A percentile compares a stretch with the other conserved stretches of the same genome.
Evolutionary conservation across 2,113 vertebrate genomes (phyloP).

Genomic region (Cryptoleucopteryx plumbea): DNA sequence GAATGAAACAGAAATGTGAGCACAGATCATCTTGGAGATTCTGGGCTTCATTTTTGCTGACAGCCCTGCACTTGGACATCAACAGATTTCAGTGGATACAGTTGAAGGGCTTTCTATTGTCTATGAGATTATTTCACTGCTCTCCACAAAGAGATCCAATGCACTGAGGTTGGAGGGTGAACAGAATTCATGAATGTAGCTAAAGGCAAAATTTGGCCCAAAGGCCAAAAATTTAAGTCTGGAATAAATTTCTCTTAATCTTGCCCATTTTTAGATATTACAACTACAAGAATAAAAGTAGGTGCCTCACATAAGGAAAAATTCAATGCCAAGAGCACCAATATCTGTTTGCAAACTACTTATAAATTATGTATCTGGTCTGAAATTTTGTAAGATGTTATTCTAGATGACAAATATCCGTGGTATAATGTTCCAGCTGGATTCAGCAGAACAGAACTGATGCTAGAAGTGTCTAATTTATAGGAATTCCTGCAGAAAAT

Average conservation of each 20-base stretch:
- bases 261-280: not conserved
- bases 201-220: not conserved
- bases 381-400: not conserved
- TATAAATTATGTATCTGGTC: not conserved
- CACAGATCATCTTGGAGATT: not conserved
- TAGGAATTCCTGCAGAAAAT: not conserved
- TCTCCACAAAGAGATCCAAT: not conserved
- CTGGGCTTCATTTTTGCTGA: not conserved
- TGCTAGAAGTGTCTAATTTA: not conserved
- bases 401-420: not conserved
- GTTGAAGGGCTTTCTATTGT: not conserved
- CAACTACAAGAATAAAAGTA: not conserved
- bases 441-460: not conserved
- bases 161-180: not conserved
- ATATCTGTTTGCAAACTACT: not conserved
- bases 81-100: not conserved
- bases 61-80: not conserved
- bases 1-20: not conserved
- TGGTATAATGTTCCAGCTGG: not conserved
- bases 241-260: not conserved
- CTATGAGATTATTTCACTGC: not conserved
- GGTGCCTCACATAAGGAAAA: not conserved
- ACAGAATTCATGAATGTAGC: not conserved
- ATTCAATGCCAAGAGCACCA: rapidly evolving
- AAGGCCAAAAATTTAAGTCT: not conserved